Evolutionary conservation across 1,140 invertebrate species (phyloP), one percentile per base, ranked within the genome.

Genomic region (Nephotettix cincticeps): DNA sequence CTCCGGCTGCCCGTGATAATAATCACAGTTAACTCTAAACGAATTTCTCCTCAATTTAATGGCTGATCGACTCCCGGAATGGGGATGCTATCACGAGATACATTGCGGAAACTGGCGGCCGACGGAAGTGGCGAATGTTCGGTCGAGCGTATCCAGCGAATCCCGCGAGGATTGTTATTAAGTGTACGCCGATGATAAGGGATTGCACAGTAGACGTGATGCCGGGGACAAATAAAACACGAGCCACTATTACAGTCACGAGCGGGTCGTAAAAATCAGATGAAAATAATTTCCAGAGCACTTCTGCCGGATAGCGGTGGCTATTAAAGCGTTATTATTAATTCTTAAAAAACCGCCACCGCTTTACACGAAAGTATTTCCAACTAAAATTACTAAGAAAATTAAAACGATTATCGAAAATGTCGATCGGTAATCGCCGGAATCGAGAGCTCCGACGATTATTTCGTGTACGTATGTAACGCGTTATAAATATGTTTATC

Each of bases 391-490:
- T 67, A 67, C 32, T 43, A 25, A 23, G 64, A 67, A 67, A 67
- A 67, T 67, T 67, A 67, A 67, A 67, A 67, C 64, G 64, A 67
- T 67, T 67, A 67, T 67, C 64, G 40, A 40, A 67, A 43, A 67
- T 43, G 32, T 40, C 27, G 64, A 67, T 67, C 64, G 19, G 64
- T 67, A 67, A 67, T 67, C 64, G 64, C 25, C 40, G 29, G 29
- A 65, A 43, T 61, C 56, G 56, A 27, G 47, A 51, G 47, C 56
- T 61, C 32, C 32, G 56, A 27, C 56, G 56, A 21, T 61, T 43
- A 43, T 67, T 67, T 67, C 64, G 64, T 67, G 32, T 27, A 43
- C 36, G 40, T 67, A 67, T 45, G 23, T 14, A 45, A 43, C 54
- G 6, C n/a, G 30, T 67, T 67, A 67, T 67, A 67, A 67, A 67